Conservation (phyloP, 2,113 vertebrate genomes). For the Sardina pilchardus region DNA sequence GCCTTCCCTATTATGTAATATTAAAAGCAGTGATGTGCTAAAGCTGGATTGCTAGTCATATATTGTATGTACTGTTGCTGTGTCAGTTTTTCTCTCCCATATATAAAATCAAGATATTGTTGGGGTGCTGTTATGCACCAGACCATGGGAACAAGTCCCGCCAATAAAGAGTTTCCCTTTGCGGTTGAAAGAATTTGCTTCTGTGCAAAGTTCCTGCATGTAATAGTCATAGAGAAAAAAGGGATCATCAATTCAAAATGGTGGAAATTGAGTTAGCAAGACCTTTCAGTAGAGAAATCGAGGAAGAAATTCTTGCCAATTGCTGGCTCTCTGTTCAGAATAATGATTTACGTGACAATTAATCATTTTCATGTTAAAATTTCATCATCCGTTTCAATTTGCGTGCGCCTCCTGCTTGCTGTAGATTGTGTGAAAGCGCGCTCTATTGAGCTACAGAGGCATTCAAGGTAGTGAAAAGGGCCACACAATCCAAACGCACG, state of each 20-base stretch:
- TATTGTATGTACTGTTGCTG: background rate
- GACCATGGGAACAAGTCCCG: background rate
- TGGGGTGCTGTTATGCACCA: background rate
- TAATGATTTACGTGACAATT: background rate
- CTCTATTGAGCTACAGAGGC: background rate
- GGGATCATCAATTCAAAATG: background rate
- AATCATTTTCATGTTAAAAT: background rate
- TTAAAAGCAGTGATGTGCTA: background rate
- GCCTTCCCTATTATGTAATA: background rate
- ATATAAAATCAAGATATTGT: background rate
- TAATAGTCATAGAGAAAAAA: background rate
- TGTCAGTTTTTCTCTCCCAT: background rate
- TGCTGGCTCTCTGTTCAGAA: background rate
- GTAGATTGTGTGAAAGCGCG: background rate
- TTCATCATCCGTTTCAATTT: background rate
- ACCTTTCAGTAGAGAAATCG: background rate
- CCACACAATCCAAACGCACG: constrained; percentile 40
- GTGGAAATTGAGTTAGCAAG: background rate
- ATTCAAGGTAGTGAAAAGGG: background rate
- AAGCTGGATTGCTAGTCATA: background rate
- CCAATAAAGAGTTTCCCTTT: background rate
- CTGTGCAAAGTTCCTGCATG: background rate
- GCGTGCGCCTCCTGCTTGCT: background rate
- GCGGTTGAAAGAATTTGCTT: background rate
- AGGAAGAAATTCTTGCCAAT: background rate